Conservation (phyloP, 2,888 invertebrate genomes). For the Sturmia bella region DNA sequence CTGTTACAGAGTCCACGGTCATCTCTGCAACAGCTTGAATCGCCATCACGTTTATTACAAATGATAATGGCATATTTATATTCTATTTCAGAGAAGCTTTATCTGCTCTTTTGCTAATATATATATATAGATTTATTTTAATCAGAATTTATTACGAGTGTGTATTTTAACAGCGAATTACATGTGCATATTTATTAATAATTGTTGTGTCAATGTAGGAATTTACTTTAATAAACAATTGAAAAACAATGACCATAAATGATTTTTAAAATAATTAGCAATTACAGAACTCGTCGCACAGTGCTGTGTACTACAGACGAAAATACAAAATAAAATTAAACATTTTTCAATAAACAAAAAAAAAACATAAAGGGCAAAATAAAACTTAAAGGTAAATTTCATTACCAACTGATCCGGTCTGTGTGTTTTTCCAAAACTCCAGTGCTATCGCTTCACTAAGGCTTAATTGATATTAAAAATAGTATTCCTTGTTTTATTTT, state of each 20-base stretch:
- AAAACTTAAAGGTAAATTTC: too few relatives aligned
- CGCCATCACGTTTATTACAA: conserved; percentile 24
- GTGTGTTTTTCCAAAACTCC: too few relatives aligned
- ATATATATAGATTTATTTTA: conserved; percentile 15
- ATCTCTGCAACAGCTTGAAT: conserved; percentile 17
- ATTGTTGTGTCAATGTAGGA: not conserved
- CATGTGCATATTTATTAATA: conserved; percentile 9
- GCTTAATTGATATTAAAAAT: too few relatives aligned
- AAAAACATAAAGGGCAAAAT: too few relatives aligned
- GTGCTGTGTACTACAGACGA: too few relatives aligned
- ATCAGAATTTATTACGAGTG: conserved; percentile 11
- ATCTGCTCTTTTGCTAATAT: conserved; percentile 17
- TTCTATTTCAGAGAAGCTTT: conserved; percentile 3
- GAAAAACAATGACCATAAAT: not conserved
- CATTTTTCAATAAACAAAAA: too few relatives aligned
- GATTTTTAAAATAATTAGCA: not conserved
- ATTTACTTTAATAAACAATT: conserved; percentile 12
- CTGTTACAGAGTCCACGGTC: conserved; percentile 71
- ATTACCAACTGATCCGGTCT: too few relatives aligned
- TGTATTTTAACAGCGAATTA: conserved; percentile 3
- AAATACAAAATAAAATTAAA: too few relatives aligned
- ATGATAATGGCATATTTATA: conserved; percentile 15
- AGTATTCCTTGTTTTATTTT: too few relatives aligned
- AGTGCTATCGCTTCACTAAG: too few relatives aligned
- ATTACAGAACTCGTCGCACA: not conserved